Conservation (phyloP, 2,113 vertebrate species). For the Ariopsis seemanni region DNA sequence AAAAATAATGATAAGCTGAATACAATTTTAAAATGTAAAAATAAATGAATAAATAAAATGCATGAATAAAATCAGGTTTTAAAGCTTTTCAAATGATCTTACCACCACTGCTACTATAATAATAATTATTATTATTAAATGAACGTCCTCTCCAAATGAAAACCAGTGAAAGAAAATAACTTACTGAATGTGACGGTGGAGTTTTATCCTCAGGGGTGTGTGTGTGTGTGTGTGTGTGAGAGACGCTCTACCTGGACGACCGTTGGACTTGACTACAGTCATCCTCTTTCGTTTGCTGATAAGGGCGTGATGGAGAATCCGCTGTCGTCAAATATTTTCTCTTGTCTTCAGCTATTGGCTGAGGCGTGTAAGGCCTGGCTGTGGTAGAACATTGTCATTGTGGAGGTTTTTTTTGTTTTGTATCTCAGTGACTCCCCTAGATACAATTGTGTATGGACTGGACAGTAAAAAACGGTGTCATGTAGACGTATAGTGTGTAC, state of each 20-base stretch:
- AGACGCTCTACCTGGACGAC: background rate
- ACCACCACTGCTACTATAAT: background rate
- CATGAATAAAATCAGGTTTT: background rate
- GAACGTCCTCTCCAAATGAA: background rate
- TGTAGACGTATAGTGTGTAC: background rate
- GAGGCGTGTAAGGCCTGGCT: background rate
- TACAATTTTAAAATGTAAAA: background rate
- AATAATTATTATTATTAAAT: background rate
- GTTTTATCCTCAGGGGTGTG: background rate
- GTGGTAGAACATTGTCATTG: background rate
- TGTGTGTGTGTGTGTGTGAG: background rate
- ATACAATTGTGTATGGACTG: background rate
- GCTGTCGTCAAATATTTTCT: slow-evolving; percentile 20
- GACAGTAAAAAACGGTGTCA: background rate
- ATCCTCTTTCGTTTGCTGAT: slow-evolving; percentile 22
- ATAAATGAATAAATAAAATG: background rate
- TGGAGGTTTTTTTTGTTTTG: background rate
- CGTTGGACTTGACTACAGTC: slow-evolving; percentile 19
- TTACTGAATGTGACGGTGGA: background rate
- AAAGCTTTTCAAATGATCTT: background rate
- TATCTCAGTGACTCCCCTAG: background rate
- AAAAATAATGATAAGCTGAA: too few relatives aligned
- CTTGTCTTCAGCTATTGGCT: slow-evolving; percentile 7
- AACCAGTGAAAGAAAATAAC: background rate
- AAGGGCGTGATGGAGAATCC: slow-evolving; percentile 40